Conservation (phyloP, 2,113 vertebrate species). For the Thryonomys swinderianus region DNA sequence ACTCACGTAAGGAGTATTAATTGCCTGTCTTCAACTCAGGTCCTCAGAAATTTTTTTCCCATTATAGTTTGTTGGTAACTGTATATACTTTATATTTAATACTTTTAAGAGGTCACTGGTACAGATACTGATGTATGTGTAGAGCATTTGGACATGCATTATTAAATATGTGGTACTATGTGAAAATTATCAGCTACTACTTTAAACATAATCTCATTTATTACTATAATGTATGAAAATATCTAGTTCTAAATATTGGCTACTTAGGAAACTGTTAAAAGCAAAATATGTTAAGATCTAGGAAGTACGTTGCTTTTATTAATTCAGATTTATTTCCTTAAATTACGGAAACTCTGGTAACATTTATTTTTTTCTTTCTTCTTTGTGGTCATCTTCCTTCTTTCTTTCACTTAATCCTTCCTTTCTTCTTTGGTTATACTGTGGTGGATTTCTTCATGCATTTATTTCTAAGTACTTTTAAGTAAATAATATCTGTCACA, state of each 20-base stretch:
- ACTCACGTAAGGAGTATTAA: neutral
- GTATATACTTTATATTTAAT: neutral
- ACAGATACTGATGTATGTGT: neutral
- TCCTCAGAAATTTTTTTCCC: neutral
- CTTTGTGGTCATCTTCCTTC: accelerated
- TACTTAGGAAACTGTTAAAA: neutral
- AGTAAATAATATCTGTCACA: neutral
- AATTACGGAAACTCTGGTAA: neutral
- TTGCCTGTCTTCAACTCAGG: neutral
- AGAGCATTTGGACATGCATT: neutral
- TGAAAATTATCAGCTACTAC: neutral
- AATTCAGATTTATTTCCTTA: neutral
- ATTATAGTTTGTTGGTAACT: neutral
- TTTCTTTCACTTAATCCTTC: accelerated
- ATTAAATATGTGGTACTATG: neutral
- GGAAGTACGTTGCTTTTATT: neutral
- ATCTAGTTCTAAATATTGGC: constrained; percentile 7
- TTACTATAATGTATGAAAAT: neutral
- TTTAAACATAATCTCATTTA: constrained; percentile 16
- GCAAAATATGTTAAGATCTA: neutral
- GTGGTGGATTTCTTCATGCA: neutral
- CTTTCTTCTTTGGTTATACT: neutral
- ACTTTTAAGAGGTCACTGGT: neutral
- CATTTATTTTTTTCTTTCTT: neutral
- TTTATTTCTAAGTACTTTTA: neutral